A percentile compares a stretch with the other conserved stretches of the same genome.
Evolutionary conservation across 2,888 invertebrate genomes (phyloP).

Genomic region (Pyralis farinalis): DNA sequence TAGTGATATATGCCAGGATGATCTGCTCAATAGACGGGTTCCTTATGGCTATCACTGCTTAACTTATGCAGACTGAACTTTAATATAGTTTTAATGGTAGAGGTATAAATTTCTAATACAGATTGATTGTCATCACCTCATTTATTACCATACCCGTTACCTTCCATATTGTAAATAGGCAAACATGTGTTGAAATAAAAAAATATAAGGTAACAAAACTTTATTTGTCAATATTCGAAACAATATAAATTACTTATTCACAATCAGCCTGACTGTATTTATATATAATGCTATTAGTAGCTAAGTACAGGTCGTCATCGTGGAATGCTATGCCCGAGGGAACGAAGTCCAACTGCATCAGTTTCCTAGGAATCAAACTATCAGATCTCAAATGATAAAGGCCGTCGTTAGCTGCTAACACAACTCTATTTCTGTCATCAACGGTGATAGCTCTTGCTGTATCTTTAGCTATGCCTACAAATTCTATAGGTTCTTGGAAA

Average conservation of each 20-base stretch:
- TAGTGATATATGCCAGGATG: too few relatives aligned
- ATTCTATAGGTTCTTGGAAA: conserved; percentile 66
- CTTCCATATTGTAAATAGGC: too few relatives aligned
- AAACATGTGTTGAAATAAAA: too few relatives aligned
- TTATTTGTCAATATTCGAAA: conserved; percentile 2
- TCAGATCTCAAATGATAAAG: conserved; percentile 54
- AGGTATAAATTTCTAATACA: too few relatives aligned
- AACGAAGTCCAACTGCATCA: conserved; percentile 61
- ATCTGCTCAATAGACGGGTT: too few relatives aligned
- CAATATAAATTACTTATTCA: conserved; percentile 15
- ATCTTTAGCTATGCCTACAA: conserved; percentile 61
- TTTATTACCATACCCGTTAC: too few relatives aligned
- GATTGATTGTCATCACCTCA: too few relatives aligned
- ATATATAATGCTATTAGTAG: conserved; percentile 59
- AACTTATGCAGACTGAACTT: too few relatives aligned
- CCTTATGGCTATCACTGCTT: too few relatives aligned
- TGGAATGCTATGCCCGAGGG: conserved; percentile 58
- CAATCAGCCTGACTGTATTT: conserved; percentile 45
- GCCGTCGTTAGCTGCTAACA: conserved; percentile 66
- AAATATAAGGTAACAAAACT: not conserved
- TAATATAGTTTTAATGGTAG: too few relatives aligned
- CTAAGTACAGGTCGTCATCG: conserved; percentile 44
- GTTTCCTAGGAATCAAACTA: conserved; percentile 59
- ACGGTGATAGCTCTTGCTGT: conserved; percentile 56
- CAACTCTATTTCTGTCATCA: conserved; percentile 39